Evolutionary conservation across 2,797 vertebrate species (phyloP), one percentile per base, ranked within the genome.

Genomic region (Tarsius wallacei): DNA sequence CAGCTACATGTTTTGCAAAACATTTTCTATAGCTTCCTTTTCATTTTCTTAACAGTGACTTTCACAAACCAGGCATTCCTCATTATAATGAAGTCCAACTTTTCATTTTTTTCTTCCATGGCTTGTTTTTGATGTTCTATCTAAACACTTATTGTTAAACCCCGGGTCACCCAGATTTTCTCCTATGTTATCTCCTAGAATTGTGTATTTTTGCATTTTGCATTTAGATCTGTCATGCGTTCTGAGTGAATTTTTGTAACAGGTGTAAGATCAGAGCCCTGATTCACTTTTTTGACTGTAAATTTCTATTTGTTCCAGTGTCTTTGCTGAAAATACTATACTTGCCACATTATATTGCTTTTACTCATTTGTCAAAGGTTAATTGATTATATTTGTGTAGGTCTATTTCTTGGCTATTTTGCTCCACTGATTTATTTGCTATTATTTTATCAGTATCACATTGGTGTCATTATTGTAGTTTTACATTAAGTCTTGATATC

Each of bases 161-260:
- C 49, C 7, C 64, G 61, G 17, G 5, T 66, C 8, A 87, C 5
- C 6, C 57, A 28, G 7, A 77, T 81, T 95, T 66, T 74, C 17
- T 61, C 17, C 21, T 81, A 26, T 49, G 12, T 73, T 28, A 53
- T 57, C 11, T 16, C 84, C 53, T 31, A 83, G n/a, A 90, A 21
- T 74, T 63, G 64, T 93, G 33, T 31, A 53, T 7, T 96, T 81
- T 80, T 93, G 5, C 51, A 26, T 87, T 73, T 94, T 47, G 64
- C 22, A 61, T 92, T 61, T 64, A 73, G 1, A 15, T 87, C 22
- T 76, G 7, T 42, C 9, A 64, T 93, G 10, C 1, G 33, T 21
- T 49, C 71, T 2, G 6, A 73, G 6, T 80, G 22, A 77, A 51
- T 78, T 61, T 63, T 86, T 74, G 21, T 61, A 51, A 84, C 61